phyloP scores from a whole-genome alignment of 2,113 vertebrate genomes.

The Sinocyclocheilus grahami region DNA sequence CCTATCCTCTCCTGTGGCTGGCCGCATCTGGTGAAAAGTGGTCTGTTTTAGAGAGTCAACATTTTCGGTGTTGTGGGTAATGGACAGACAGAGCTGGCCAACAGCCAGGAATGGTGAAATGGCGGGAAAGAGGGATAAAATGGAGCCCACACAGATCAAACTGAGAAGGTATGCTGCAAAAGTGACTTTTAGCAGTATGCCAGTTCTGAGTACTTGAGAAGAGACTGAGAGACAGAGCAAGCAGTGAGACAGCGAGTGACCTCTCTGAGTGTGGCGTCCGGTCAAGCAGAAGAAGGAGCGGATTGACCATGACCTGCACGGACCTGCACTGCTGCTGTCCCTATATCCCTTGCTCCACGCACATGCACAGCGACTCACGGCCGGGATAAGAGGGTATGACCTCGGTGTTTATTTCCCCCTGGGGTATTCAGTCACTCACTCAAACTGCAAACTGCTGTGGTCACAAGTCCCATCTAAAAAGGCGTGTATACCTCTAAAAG shows the following conservation, averaged over 20 bases:
- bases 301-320: slow-evolving; percentile 11
- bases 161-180: slow-evolving; percentile 7
- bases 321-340: background rate
- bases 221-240: slow-evolving; percentile 6
- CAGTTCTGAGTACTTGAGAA: slow-evolving; percentile 12
- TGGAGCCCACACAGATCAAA: slow-evolving; percentile 29
- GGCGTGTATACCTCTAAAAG: background rate
- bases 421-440: slow-evolving; percentile 15
- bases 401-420: background rate
- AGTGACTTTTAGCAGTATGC: slow-evolving; percentile 23
- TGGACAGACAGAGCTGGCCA: background rate
- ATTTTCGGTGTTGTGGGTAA: background rate
- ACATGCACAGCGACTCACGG: background rate
- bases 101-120: slow-evolving; percentile 17
- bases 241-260: background rate
- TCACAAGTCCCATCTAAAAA: background rate
- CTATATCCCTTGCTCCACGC: background rate
- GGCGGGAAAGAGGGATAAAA: slow-evolving; percentile 17
- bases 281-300: slow-evolving; percentile 32
- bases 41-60: slow-evolving; percentile 1
- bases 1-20: background rate
- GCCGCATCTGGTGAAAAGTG: background rate
- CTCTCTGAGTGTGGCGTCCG: background rate
- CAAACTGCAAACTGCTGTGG: background rate
- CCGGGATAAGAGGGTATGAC: background rate